Conservation (phyloP, 2,888 invertebrate genomes). For the Polymixis flavicincta region DNA sequence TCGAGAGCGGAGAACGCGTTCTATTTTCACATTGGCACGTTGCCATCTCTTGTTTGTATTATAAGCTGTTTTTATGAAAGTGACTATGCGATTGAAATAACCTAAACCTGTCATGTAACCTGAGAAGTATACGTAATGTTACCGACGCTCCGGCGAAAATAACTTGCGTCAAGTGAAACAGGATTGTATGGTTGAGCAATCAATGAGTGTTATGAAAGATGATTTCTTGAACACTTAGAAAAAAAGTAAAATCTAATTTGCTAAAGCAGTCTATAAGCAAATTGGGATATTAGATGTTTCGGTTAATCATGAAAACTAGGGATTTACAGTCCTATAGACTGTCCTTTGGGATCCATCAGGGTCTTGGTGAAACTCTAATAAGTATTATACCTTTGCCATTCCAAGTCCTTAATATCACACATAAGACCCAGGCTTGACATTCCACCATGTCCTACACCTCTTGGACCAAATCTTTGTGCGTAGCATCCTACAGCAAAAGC, state of each 20-base stretch:
- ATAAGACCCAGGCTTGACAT: slow-evolving; percentile 96
- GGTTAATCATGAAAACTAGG: slow-evolving; percentile 71
- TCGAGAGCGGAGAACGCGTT: slow-evolving; percentile 87
- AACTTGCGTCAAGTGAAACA: slow-evolving; percentile 56
- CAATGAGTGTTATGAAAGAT: slow-evolving; percentile 61
- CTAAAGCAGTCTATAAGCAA: slow-evolving; percentile 84
- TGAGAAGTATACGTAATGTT: slow-evolving; percentile 83
- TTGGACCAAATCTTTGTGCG: slow-evolving; percentile 98
- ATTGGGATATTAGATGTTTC: slow-evolving; percentile 71
- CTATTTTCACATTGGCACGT: slow-evolving; percentile 87
- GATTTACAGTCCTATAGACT: slow-evolving; percentile 76
- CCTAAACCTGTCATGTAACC: slow-evolving; percentile 89
- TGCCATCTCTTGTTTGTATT: slow-evolving; percentile 90
- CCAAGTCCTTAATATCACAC: slow-evolving; percentile 95
- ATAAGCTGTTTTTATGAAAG: slow-evolving; percentile 91
- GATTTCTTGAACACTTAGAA: slow-evolving; percentile 45
- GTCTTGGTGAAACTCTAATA: slow-evolving; percentile 69
- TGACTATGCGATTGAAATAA: slow-evolving; percentile 90
- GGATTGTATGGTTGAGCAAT: slow-evolving; percentile 59
- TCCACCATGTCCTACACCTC: slow-evolving; percentile 98
- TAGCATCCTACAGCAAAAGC: slow-evolving; percentile 95
- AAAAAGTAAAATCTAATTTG: slow-evolving; percentile 71
- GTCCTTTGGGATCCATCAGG: slow-evolving; percentile 66
- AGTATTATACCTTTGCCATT: slow-evolving; percentile 93
- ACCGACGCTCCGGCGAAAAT: slow-evolving; percentile 58